phyloP scores from a whole-genome alignment of 2,797 vertebrate species.

The Thamnophis elegans region DNA sequence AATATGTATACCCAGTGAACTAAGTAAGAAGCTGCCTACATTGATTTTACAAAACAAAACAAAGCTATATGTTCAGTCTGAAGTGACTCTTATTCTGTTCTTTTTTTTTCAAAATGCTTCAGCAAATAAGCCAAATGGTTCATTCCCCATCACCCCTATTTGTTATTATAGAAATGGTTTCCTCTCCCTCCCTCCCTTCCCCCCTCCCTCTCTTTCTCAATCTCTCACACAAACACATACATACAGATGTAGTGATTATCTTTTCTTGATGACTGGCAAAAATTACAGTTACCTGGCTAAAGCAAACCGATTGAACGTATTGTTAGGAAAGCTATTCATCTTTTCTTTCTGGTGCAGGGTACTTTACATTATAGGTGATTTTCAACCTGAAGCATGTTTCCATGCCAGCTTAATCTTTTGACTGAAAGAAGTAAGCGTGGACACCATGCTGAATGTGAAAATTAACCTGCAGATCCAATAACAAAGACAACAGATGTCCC shows the following conservation, averaged over 20 bases:
- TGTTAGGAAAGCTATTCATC: not conserved
- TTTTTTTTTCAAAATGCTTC: not conserved
- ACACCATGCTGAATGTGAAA: constrained; percentile 17
- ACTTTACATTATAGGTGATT: not conserved
- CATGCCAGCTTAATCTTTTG: constrained; percentile 14
- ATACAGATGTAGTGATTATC: not conserved
- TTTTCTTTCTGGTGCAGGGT: not conserved
- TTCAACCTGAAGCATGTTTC: not conserved
- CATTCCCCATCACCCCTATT: not conserved
- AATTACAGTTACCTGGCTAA: constrained; percentile 17
- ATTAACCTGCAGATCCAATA: constrained; percentile 16
- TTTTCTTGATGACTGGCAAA: constrained; percentile 3
- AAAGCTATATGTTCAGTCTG: not conserved
- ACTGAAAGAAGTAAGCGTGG: not conserved
- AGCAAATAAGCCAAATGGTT: not conserved
- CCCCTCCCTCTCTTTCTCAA: no score
- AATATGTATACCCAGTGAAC: not conserved
- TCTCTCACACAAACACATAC: no score
- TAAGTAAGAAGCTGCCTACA: not conserved
- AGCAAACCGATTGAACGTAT: not conserved
- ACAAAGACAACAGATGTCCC: constrained; percentile 30
- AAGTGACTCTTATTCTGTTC: not conserved
- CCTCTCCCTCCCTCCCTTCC: no score
- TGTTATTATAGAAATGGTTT: not conserved
- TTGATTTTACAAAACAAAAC: not conserved